phyloP scores from a whole-genome alignment of 1,140 invertebrate species.

The Pseudobourletiella spinata region DNA sequence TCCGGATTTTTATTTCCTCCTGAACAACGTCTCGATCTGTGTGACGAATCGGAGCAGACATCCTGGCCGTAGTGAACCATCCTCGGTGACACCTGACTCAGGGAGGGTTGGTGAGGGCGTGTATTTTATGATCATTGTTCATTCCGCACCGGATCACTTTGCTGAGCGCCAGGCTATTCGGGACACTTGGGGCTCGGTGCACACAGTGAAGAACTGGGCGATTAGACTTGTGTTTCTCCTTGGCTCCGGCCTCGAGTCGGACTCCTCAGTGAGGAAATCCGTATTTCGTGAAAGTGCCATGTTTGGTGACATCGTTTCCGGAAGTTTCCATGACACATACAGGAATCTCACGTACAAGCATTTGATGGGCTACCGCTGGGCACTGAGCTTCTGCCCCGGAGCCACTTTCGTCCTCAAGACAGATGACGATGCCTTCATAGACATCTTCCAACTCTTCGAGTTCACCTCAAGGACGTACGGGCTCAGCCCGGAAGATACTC shows the following conservation, averaged over 20 bases:
- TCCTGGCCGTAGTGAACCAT: not conserved
- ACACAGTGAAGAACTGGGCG: conserved; percentile 24
- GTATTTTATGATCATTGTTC: conserved; percentile 37
- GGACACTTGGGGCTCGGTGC: conserved; percentile 35
- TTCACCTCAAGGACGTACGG: conserved; percentile 38
- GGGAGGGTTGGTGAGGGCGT: conserved; percentile 5
- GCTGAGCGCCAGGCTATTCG: conserved; percentile 40
- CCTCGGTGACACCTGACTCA: not conserved
- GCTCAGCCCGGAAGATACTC: conserved; percentile 27
- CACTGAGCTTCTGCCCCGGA: conserved; percentile 40
- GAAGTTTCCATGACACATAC: conserved; percentile 44
- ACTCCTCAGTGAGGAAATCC: conserved; percentile 12
- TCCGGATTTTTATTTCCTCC: conserved; percentile 21
- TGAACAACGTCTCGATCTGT: conserved; percentile 28
- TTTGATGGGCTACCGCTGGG: conserved; percentile 46
- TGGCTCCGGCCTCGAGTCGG: conserved; percentile 18
- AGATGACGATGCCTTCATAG: conserved; percentile 49
- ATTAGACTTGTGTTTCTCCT: conserved; percentile 39
- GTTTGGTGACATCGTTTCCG: conserved; percentile 42
- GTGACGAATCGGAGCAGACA: not conserved
- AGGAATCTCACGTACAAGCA: conserved; percentile 46
- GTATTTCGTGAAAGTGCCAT: conserved; percentile 31
- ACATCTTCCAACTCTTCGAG: conserved; percentile 43
- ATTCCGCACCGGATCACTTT: conserved; percentile 42
- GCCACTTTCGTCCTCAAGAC: conserved; percentile 45